Conservation (phyloP, 2,797 vertebrate species). For the Sternarchorhynchus goeldii region DNA sequence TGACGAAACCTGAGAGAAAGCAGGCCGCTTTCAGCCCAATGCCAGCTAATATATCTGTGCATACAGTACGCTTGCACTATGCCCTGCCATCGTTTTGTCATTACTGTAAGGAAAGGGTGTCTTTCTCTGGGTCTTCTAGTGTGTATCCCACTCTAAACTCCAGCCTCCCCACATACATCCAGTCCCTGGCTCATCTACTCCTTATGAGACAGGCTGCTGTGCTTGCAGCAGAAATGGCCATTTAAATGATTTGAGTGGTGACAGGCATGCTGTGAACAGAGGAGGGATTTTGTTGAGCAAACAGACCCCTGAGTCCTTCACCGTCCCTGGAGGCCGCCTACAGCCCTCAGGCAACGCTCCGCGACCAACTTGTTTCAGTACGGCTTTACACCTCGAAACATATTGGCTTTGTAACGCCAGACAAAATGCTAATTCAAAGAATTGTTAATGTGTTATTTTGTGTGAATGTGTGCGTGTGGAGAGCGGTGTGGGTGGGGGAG, state of each 20-base stretch:
- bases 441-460: slow-evolving; percentile 61
- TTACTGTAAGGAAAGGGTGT: neutral
- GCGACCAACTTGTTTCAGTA: slow-evolving; percentile 75
- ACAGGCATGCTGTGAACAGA: slow-evolving; percentile 81
- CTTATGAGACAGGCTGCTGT: slow-evolving; percentile 64
- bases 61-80: neutral
- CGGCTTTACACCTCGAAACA: slow-evolving; percentile 71
- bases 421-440: slow-evolving; percentile 65
- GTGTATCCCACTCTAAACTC: slow-evolving; percentile 32
- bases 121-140: slow-evolving; percentile 1
- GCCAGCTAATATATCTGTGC: neutral
- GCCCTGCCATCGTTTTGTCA: neutral
- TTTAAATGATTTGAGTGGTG: slow-evolving; percentile 83
- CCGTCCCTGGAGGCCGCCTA: slow-evolving; percentile 77
- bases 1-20: slow-evolving; percentile 22
- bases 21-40: neutral
- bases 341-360: slow-evolving; percentile 75
- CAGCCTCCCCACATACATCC: slow-evolving; percentile 37
- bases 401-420: slow-evolving; percentile 67
- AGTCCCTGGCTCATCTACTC: slow-evolving; percentile 54
- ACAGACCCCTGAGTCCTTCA: slow-evolving; percentile 79
- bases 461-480: slow-evolving; percentile 42
- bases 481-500: slow-evolving; percentile 25
- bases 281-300: slow-evolving; percentile 84
- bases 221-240: slow-evolving; percentile 77